Conservation (phyloP, 2,888 invertebrate species). For the Tigriopus californicus region DNA sequence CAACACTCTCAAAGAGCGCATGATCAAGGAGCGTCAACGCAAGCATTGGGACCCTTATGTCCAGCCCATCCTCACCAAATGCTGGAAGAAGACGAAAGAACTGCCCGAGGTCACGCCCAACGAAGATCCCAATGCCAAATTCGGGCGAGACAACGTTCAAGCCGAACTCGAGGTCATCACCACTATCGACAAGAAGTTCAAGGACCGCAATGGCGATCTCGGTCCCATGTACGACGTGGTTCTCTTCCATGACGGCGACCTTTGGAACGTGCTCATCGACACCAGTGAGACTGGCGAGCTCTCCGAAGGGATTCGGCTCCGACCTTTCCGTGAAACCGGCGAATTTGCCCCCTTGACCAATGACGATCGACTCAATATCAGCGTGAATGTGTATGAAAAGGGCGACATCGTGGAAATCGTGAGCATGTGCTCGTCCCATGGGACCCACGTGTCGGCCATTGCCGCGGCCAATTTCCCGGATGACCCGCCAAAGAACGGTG, state of each 20-base stretch:
- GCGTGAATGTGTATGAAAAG: constrained; percentile 73
- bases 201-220: constrained; percentile 18
- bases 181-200: constrained; percentile 64
- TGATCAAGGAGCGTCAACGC: constrained; percentile 55
- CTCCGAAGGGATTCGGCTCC: constrained; percentile 50
- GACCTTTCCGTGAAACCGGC: constrained; percentile 57
- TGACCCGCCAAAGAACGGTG: constrained; percentile 69
- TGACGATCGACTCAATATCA: constrained; percentile 63
- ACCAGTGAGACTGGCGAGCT: constrained; percentile 64
- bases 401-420: constrained; percentile 83
- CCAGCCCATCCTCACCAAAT: constrained; percentile 55
- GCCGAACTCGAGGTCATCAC: constrained; percentile 58
- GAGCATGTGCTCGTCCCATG: constrained; percentile 83
- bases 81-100: constrained; percentile 53
- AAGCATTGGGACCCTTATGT: constrained; percentile 68
- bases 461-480: constrained; percentile 76
- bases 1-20: constrained; percentile 55
- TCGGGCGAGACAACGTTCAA: constrained; percentile 71
- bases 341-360: constrained; percentile 56
- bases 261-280: constrained; percentile 77
- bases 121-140: constrained; percentile 47
- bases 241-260: constrained; percentile 69
- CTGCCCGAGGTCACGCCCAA: constrained; percentile 35
- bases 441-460: constrained; percentile 93
- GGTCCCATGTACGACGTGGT: constrained; percentile 87